Evolutionary conservation across 2,113 vertebrate species (phyloP).

Genomic region (Tragelaphus scriptus): DNA sequence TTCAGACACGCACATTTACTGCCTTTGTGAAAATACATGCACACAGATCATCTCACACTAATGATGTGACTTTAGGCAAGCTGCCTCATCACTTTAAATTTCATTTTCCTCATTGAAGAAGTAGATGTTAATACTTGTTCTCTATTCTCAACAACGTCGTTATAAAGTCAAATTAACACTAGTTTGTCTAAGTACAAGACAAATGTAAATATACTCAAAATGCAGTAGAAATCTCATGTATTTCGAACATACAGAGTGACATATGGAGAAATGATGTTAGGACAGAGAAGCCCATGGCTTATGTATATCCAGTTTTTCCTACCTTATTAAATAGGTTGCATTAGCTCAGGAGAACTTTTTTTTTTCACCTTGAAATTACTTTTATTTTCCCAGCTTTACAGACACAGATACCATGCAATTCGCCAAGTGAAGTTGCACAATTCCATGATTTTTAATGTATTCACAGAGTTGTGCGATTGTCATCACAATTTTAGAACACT

Average conservation of each 20-base stretch:
- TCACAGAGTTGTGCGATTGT: not conserved
- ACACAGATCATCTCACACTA: not conserved
- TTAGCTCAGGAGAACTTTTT: not conserved
- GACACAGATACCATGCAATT: not conserved
- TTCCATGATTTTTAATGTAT: not conserved
- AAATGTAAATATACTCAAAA: slow-evolving; percentile 2
- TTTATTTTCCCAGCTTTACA: not conserved
- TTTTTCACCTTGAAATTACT: not conserved
- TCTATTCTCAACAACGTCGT: not conserved
- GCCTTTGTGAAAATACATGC: not conserved
- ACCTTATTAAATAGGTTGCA: not conserved
- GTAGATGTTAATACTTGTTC: not conserved
- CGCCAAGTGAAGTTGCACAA: not conserved
- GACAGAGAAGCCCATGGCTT: not conserved
- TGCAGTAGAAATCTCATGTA: not conserved
- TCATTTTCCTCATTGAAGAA: not conserved
- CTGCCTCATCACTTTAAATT: not conserved
- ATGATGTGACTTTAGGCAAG: not conserved
- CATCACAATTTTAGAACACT: not conserved
- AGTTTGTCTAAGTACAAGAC: not conserved
- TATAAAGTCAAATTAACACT: not conserved
- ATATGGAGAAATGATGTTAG: not conserved
- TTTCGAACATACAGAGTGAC: not conserved
- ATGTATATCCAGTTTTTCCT: not conserved
- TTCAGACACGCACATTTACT: not conserved